Conservation (phyloP, 2,888 invertebrate genomes). For the Orchesellides sinensis region DNA sequence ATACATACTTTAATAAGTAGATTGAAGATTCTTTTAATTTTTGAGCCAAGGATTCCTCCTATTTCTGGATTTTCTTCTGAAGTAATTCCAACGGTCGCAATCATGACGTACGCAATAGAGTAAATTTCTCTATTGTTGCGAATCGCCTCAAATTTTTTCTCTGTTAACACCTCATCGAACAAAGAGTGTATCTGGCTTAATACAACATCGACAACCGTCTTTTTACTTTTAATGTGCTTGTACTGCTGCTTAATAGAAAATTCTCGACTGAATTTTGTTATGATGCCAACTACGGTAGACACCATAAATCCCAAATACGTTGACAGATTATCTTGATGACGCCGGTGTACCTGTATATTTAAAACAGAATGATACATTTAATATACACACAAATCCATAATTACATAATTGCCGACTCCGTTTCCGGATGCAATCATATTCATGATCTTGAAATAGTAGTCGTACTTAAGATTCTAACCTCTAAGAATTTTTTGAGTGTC, state of each 20-base stretch:
- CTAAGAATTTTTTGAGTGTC: conserved; percentile 56
- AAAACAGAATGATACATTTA: not conserved
- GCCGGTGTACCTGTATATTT: conserved; percentile 67
- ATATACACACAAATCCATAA: no score
- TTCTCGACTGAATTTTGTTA: conserved; percentile 69
- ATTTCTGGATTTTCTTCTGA: conserved; percentile 69
- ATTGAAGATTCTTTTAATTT: conserved; percentile 61
- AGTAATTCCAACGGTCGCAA: conserved; percentile 66
- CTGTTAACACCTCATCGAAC: conserved; percentile 32
- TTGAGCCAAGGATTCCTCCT: conserved; percentile 33
- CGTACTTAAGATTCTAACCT: conserved; percentile 79
- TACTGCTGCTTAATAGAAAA: conserved; percentile 44
- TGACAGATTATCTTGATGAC: conserved; percentile 65
- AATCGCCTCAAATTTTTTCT: conserved; percentile 15
- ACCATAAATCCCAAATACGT: conserved; percentile 71
- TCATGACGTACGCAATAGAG: conserved; percentile 67
- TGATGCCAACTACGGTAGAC: conserved; percentile 70
- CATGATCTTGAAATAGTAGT: no score
- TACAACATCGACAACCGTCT: conserved; percentile 49
- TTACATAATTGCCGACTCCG: no score
- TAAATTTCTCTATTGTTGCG: conserved; percentile 70
- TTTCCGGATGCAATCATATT: no score
- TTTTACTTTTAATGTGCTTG: conserved; percentile 29
- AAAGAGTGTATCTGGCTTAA: conserved; percentile 59
- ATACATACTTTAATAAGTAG: conserved; percentile 33